Base-by-base conservation (phyloP, 2,797 vertebrate genomes). In the Odontamblyopus lacepedii region DNA sequence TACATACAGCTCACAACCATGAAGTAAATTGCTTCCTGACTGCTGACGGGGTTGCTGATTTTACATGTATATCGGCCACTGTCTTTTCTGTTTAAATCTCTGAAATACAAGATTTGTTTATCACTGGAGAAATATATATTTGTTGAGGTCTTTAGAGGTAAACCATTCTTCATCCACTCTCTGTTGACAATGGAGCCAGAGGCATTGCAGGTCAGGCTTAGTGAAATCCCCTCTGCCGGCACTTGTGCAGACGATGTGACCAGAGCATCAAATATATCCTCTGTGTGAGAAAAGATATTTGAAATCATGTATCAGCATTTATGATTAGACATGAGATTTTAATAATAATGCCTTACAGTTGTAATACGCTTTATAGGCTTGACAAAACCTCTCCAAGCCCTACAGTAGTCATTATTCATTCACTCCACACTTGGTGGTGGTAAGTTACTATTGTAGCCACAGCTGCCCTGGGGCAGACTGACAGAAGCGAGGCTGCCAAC, bases 1-100 rank as follows among this genome's bases (percentile, higher is more conserved):
- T 70, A 83, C 89, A 72, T 79, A 92, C 89, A 90, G 70, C 66
- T 69, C 38, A 91, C 76, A 48, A 0, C 8, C 65, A 91, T 51
- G 7, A 0, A 2, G 72, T 69, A 77, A 0, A 0, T 6, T 12
- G 35, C 75, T 0, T 2, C 23, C 0, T 13, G 61, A 2, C 0
- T 62, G 80, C 29, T 87, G 69, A 82, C 0, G 2, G 81, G 83
- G 80, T 90, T 92, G 35, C 32, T 77, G 57, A 89, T n/a, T 0
- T 0, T 64, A 75, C 91, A 92, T 1, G 69, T 69, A 75, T 92
- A 92, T 32, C 60, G 0, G 6, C 89, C 90, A 0, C 2, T 76
- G 82, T 93, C 82, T 26, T 60, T 55, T 79, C n/a, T 88, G 0
- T 6, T 68, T 13, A 88, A 67, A 61, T 41, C 13, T n/a, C 15